Evolutionary conservation across 2,797 vertebrate species (phyloP).

Genomic region (Poecilia gillii): DNA sequence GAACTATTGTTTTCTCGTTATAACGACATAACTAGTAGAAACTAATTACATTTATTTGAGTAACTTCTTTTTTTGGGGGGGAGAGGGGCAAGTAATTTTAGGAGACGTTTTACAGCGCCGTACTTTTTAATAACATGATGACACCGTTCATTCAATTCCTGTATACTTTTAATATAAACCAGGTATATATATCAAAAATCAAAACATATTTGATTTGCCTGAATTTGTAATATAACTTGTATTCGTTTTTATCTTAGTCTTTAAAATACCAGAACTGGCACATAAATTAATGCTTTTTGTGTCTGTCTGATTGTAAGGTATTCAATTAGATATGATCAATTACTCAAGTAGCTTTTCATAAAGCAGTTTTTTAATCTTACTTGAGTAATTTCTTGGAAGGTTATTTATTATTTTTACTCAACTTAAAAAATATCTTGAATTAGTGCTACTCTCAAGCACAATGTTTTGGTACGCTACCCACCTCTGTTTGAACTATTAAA

Average conservation of each 20-base stretch:
- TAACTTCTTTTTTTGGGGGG: too few species aligned
- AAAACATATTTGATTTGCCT: not conserved
- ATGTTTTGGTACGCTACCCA: too few species aligned
- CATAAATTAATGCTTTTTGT: not conserved
- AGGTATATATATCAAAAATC: too few species aligned
- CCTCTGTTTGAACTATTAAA: not conserved
- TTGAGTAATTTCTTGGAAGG: not conserved
- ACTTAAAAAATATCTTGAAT: not conserved
- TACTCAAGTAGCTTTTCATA: not conserved
- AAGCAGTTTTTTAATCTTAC: not conserved
- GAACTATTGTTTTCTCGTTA: not conserved
- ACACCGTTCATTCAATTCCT: too few species aligned
- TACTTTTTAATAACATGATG: too few species aligned
- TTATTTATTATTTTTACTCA: not conserved
- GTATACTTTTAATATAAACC: too few species aligned
- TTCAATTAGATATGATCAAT: not conserved
- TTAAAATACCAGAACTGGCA: not conserved
- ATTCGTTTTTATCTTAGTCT: not conserved
- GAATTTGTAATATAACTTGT: not conserved
- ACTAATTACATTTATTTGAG: too few species aligned
- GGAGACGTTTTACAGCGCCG: too few species aligned
- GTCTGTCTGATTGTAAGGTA: not conserved
- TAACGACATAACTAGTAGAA: not conserved
- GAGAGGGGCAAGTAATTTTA: too few species aligned
- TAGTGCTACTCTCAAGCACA: not conserved